These are phyloP conservation scores for Ellobius talpinus DNA, from an alignment of 2,113 vertebrate species.

Conservation along the genomic window DNA sequence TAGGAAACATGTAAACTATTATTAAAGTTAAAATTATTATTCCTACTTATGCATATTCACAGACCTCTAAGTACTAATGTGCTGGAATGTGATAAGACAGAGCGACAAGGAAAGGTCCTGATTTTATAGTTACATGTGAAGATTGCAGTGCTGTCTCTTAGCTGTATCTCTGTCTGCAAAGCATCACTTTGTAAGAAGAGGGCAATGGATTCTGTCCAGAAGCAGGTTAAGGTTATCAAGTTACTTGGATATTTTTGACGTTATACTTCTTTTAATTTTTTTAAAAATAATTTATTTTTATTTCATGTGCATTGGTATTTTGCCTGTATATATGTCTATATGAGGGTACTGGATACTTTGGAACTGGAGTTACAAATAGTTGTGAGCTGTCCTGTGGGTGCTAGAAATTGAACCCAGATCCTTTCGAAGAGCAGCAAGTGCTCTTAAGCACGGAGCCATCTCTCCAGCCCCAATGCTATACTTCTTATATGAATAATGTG, in stretches of 20 bases:
- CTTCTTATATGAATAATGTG: background rate
- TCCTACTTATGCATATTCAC: background rate
- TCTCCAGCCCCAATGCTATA: background rate
- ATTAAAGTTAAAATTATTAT: slow-evolving; percentile 2
- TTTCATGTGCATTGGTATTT: background rate
- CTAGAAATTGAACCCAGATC: background rate
- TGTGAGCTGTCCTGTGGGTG: background rate
- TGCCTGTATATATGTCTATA: background rate
- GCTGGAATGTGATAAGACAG: background rate
- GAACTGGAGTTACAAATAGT: background rate
- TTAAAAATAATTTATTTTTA: background rate
- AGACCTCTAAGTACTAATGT: background rate
- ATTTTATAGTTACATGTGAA: background rate
- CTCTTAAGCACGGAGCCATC: background rate
- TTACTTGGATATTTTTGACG: background rate
- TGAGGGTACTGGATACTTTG: background rate
- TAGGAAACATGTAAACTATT: background rate
- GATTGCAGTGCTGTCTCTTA: background rate
- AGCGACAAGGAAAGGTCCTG: background rate
- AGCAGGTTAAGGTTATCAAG: background rate
- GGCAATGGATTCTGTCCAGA: background rate
- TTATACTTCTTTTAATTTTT: background rate
- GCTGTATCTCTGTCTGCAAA: background rate
- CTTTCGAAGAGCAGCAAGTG: background rate
- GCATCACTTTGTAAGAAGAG: background rate